phyloP scores from a whole-genome alignment of 1,140 invertebrate genomes.

The Copidosoma floridanum region DNA sequence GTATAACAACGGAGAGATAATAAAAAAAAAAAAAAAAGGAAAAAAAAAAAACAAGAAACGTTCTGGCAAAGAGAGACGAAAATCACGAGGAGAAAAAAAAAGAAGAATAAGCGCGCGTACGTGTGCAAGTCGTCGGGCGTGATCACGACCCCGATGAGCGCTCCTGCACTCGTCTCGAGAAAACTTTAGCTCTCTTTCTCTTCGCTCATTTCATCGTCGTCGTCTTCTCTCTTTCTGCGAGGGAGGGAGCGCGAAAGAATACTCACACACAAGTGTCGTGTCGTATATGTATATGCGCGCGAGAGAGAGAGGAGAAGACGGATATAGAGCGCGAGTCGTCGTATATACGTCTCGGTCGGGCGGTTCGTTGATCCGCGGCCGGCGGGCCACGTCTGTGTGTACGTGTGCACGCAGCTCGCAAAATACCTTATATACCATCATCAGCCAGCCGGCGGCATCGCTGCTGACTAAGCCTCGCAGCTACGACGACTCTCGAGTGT shows the following conservation, averaged over 20 bases:
- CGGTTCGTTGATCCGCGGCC: slow-evolving; percentile 49
- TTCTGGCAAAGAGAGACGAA: too few species aligned
- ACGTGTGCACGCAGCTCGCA: slow-evolving; percentile 8
- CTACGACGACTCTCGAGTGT: too few species aligned
- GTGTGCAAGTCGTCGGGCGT: neutral
- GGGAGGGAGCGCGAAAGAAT: slow-evolving; percentile 28
- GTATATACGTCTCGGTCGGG: slow-evolving; percentile 31
- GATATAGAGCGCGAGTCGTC: slow-evolving; percentile 19
- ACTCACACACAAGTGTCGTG: too few species aligned
- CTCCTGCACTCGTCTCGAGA: neutral
- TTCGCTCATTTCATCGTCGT: slow-evolving; percentile 11
- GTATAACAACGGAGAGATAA: too few species aligned
- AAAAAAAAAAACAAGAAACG: too few species aligned
- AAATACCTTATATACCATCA: too few species aligned
- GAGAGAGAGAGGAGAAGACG: slow-evolving; percentile 20
- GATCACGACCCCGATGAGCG: neutral
- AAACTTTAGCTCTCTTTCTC: slow-evolving; percentile 12
- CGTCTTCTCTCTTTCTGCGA: slow-evolving; percentile 19
- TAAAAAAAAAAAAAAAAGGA: too few species aligned
- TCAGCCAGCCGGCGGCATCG: slow-evolving; percentile 27
- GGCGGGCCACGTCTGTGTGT: slow-evolving; percentile 23
- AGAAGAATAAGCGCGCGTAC: neutral
- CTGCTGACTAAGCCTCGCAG: slow-evolving; percentile 51
- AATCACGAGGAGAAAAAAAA: too few species aligned
- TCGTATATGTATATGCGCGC: too few species aligned